These are phyloP conservation scores for Patella vulgata DNA, from an alignment of 1,140 invertebrate species.

Conservation along the genomic window DNA sequence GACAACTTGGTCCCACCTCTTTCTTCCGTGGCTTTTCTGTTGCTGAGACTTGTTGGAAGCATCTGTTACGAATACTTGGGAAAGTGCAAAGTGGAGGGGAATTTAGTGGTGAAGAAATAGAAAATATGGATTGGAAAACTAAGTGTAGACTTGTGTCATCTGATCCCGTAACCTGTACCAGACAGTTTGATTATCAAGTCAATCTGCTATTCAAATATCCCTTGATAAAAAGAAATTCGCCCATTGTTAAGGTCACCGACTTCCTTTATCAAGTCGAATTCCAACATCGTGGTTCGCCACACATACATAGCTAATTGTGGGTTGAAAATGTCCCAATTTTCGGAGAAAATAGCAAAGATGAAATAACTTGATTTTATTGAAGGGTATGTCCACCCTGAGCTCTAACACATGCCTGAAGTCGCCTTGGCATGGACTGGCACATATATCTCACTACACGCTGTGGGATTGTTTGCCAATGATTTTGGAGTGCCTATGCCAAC, in stretches of 20 bases:
- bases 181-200: constrained; percentile 29
- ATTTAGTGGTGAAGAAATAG: constrained; percentile 18
- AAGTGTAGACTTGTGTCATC: constrained; percentile 20
- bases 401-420: no score
- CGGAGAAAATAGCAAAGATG: constrained; percentile 1
- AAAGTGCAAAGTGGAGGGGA: constrained; percentile 18
- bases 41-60: constrained; percentile 38
- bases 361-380: constrained; percentile 22
- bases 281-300: constrained; percentile 66
- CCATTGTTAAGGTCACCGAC: constrained; percentile 36
- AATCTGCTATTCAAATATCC: constrained; percentile 28
- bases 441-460: no score
- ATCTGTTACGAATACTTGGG: constrained; percentile 27
- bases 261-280: constrained; percentile 62
- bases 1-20: constrained; percentile 29
- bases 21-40: constrained; percentile 33
- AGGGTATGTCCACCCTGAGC: no score
- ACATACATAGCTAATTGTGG: constrained; percentile 66
- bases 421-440: no score
- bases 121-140: constrained; percentile 25
- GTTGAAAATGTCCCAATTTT: constrained; percentile 55
- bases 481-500: no score
- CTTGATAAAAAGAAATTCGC: constrained; percentile 15
- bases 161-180: no score
- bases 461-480: no score